Base-by-base conservation (phyloP, 2,113 vertebrate genomes). In the Pithys albifrons region DNA sequence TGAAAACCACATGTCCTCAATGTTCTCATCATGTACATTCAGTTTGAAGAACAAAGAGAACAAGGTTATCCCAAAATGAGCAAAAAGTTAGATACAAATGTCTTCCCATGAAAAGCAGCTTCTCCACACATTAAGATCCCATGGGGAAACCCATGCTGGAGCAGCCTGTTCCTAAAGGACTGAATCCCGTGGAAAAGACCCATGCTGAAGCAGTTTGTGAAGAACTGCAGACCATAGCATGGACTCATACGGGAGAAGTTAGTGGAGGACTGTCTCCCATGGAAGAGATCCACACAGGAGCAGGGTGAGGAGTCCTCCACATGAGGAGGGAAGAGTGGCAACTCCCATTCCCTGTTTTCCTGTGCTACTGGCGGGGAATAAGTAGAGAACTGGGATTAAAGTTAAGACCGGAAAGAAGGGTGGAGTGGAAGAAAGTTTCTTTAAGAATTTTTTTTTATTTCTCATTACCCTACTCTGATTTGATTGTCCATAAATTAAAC, bases 161-260 rank as follows among this genome's bases (percentile, higher is more conserved):
- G 59, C 14, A 80, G 31, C 20, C 9, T 43, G 4, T 8, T 43
- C 18, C 51, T 45, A 45, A 18, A 66, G 27, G 10, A 45, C 22
- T 33, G 22, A 58, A 6, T 43, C 9, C 59, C 27, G 4, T 43
- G 16, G 17, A 31, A 73, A 80, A 6, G 20, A 65, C 10, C 31
- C 14, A 19, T 0, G 0, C 20, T 37, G 51, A 59, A 73, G 27
- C 5, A 51, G 14, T 15, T 33, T 6, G 37, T 6, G 37, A 66
- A 89, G 59, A 74, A 37, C 45, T 45, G 45, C 59, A 74, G 45
- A 16, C 43, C 10, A 37, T 16, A 52, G 18, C 31, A 81, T 59
- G 23, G 18, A 37, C 14, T 33, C 14, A 33, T 6, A 8, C 18
- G 51, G 67, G 51, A 66, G 43, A 64, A 79, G 7, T 64, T 45